phyloP scores from a whole-genome alignment of 2,797 vertebrate species.

The Argya squamiceps region DNA sequence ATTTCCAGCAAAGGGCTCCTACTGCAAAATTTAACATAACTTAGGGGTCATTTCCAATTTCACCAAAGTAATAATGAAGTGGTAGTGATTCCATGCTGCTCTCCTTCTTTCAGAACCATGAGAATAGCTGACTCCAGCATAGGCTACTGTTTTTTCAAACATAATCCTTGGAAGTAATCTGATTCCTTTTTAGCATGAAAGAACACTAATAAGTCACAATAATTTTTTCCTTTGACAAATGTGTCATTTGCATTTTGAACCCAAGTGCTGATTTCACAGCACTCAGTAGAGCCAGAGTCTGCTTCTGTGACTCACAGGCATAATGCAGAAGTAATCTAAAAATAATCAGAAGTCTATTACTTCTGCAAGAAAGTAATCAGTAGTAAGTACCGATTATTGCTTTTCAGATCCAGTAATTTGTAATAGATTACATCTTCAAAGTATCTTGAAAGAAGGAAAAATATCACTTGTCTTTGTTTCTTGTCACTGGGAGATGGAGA shows the following conservation, averaged over 20 bases:
- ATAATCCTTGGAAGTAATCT: constrained; percentile 41
- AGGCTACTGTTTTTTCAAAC: constrained; percentile 37
- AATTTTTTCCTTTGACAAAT: constrained; percentile 58
- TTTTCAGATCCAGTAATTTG: constrained; percentile 65
- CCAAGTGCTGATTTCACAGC: constrained; percentile 57
- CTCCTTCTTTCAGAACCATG: background rate
- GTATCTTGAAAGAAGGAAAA: constrained; percentile 30
- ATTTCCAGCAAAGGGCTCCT: background rate
- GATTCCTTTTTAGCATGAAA: constrained; percentile 26
- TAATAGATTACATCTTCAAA: constrained; percentile 66
- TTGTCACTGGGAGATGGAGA: background rate
- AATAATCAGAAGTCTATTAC: constrained; percentile 62
- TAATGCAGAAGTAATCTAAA: constrained; percentile 60
- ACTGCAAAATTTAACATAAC: background rate
- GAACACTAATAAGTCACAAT: constrained; percentile 49
- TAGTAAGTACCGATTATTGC: constrained; percentile 66
- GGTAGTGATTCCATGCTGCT: background rate
- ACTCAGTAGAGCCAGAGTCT: constrained; percentile 25
- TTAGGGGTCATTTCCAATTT: background rate
- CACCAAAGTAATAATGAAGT: constrained; percentile 5
- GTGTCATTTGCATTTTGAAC: background rate
- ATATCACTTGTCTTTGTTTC: constrained; percentile 16
- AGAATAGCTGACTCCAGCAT: constrained; percentile 14
- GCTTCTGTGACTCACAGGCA: constrained; percentile 44
- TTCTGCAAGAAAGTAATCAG: constrained; percentile 69